Evolutionary conservation across 2,797 vertebrate species (phyloP).

Genomic region (Platyrinchus mystaceus): DNA sequence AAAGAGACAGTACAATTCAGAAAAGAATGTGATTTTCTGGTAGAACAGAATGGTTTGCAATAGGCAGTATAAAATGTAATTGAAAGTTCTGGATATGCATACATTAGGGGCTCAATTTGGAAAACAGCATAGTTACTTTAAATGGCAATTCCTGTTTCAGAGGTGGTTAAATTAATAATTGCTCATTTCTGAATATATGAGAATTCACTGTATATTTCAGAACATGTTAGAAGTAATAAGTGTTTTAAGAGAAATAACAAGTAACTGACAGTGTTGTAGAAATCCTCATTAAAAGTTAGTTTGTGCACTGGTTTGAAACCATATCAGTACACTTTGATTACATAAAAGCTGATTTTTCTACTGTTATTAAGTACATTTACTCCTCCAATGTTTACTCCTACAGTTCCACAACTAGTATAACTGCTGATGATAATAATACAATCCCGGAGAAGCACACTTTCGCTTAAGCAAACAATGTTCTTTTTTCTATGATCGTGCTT

Average conservation of each 20-base stretch:
- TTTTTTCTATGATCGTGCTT: neutral
- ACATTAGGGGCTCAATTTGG: neutral
- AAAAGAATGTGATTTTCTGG: conserved; percentile 21
- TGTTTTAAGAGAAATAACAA: neutral
- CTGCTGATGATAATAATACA: neutral
- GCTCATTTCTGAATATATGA: conserved; percentile 5
- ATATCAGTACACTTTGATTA: neutral
- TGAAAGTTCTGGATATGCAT: neutral
- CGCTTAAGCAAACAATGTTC: neutral
- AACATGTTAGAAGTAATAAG: neutral
- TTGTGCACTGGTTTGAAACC: neutral
- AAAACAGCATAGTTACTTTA: conserved; percentile 14
- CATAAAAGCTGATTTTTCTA: neutral
- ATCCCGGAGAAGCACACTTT: neutral
- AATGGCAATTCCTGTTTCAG: conserved; percentile 32
- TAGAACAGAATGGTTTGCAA: conserved; percentile 19
- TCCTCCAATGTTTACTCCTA: neutral
- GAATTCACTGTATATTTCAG: neutral
- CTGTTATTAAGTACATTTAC: neutral
- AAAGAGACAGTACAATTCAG: conserved; percentile 26
- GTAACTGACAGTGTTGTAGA: neutral
- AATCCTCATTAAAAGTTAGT: neutral
- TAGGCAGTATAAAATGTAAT: conserved; percentile 6
- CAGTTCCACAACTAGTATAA: neutral
- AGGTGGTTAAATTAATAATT: conserved; percentile 32